A percentile compares a stretch with the other conserved stretches of the same genome.
Evolutionary conservation across 2,113 vertebrate genomes (phyloP).

Genomic region (Arizona elegans): DNA sequence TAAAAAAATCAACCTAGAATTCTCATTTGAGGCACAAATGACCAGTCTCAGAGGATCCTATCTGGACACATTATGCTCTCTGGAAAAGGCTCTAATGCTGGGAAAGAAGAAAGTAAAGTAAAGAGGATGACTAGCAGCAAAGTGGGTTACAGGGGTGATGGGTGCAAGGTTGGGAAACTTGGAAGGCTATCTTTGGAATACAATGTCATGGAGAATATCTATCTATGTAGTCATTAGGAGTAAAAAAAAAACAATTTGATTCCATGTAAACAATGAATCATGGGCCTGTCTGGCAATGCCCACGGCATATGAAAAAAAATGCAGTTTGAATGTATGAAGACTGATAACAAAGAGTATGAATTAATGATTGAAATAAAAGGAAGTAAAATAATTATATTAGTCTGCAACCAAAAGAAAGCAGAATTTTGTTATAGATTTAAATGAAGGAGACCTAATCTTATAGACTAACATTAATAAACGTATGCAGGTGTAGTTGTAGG

Average conservation of each 20-base stretch:
- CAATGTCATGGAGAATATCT: neutral
- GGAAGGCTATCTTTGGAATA: neutral
- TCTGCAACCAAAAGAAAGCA: neutral
- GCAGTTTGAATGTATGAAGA: neutral
- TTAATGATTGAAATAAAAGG: neutral
- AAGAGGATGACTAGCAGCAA: neutral
- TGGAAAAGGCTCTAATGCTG: neutral
- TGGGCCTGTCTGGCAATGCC: neutral
- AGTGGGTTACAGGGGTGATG: neutral
- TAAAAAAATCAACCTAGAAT: neutral
- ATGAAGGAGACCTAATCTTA: neutral
- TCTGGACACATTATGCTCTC: neutral
- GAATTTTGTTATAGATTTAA: neutral
- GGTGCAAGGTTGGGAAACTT: neutral
- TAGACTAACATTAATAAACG: neutral
- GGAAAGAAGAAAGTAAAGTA: neutral
- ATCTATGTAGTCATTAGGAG: neutral
- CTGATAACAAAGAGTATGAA: neutral
- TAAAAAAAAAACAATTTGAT: neutral
- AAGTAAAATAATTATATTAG: neutral
- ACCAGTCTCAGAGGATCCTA: neutral
- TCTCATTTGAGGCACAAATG: neutral
- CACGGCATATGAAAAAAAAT: slow-evolving; percentile 6
- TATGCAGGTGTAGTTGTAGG: neutral
- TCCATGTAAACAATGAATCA: neutral